Evolutionary conservation across 64 coral and sea anemone species (phyloP).

Genomic region (Trachythela sp.): DNA sequence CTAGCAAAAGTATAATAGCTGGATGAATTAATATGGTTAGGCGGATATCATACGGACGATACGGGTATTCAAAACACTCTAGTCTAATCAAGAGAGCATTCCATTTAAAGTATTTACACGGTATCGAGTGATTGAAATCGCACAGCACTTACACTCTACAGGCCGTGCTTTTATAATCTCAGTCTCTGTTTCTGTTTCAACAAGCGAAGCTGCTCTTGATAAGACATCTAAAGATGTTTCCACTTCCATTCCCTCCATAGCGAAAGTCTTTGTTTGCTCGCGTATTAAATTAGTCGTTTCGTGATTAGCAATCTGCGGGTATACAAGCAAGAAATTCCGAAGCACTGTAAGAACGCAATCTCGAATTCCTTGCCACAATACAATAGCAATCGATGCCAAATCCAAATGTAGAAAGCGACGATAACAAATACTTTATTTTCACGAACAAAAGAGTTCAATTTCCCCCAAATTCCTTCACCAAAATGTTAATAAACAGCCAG

Average conservation of each 20-base stretch:
- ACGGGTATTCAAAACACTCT: neutral
- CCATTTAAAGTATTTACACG: neutral
- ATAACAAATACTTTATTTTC: neutral
- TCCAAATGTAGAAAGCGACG: neutral
- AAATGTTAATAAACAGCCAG: neutral
- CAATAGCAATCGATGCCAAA: neutral
- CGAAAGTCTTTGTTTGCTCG: neutral
- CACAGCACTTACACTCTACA: neutral
- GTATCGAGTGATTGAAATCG: neutral
- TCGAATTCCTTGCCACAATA: conserved; percentile 8
- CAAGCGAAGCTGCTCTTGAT: conserved; percentile 12
- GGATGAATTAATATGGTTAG: neutral
- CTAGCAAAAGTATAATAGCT: too few species aligned
- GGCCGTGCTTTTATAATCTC: neutral
- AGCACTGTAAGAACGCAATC: neutral
- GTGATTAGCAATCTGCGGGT: conserved; percentile 1
- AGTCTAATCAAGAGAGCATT: neutral
- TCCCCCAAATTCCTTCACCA: neutral
- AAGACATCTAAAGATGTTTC: conserved; percentile 12
- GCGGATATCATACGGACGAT: neutral
- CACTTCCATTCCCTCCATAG: conserved; percentile 6
- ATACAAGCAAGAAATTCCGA: conserved; percentile 10
- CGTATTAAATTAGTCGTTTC: neutral
- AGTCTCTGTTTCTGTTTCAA: conserved; percentile 13
- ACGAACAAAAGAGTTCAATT: neutral